These are phyloP conservation scores for Mythimna vitellina DNA, from an alignment of 2,888 invertebrate species.

Conservation along the genomic window DNA sequence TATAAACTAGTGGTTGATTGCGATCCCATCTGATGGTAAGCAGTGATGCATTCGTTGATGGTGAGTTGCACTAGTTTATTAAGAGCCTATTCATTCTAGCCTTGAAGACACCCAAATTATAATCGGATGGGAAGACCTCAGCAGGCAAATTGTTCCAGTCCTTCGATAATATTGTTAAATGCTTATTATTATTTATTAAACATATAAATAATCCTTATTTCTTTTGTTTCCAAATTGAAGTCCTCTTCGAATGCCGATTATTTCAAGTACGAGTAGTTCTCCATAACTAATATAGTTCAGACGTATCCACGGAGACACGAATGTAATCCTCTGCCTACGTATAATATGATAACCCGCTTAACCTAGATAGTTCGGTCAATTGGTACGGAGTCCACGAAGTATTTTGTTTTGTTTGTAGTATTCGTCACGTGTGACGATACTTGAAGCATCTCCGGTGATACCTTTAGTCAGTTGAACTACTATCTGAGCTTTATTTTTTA, in stretches of 20 bases:
- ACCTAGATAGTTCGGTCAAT: slow-evolving; percentile 16
- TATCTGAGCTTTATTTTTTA: neutral
- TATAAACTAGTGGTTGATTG: too few species aligned
- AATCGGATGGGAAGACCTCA: too few species aligned
- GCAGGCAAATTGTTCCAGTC: too few species aligned
- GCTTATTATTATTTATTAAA: neutral
- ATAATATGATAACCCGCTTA: slow-evolving; percentile 44
- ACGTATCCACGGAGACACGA: slow-evolving; percentile 18
- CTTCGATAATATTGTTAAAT: neutral
- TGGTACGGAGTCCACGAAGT: slow-evolving; percentile 1
- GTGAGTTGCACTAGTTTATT: too few species aligned
- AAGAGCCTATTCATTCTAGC: too few species aligned
- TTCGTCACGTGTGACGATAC: neutral
- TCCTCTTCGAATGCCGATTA: neutral
- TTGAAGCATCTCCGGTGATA: neutral
- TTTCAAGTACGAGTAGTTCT: slow-evolving; percentile 13
- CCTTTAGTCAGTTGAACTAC: neutral
- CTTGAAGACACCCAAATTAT: too few species aligned
- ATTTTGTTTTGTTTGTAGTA: slow-evolving; percentile 10
- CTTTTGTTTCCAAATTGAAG: neutral
- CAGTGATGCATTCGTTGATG: too few species aligned
- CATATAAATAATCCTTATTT: neutral
- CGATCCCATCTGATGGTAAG: too few species aligned
- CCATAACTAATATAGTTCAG: slow-evolving; percentile 3
- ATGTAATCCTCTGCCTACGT: slow-evolving; percentile 29